Conservation (phyloP, 2,113 vertebrate genomes). For the Gadus macrocephalus region DNA sequence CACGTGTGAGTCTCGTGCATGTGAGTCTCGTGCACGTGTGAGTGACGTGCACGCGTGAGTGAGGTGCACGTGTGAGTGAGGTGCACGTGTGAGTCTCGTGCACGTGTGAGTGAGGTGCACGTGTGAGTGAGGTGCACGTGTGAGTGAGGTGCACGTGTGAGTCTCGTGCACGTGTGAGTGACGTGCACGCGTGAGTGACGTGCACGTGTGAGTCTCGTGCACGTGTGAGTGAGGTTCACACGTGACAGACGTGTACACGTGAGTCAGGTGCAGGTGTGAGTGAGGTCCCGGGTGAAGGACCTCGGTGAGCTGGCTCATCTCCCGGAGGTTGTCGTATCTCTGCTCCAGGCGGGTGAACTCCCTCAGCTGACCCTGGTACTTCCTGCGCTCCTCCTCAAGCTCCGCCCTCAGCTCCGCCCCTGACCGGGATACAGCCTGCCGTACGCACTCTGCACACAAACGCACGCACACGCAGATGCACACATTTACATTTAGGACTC, state of each 20-base stretch:
- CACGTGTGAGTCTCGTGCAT: neutral
- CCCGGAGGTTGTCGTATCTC: slow-evolving; percentile 72
- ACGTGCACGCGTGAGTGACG: too few relatives aligned
- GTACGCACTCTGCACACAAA: slow-evolving; percentile 48
- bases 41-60: neutral
- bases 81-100: too few relatives aligned
- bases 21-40: neutral
- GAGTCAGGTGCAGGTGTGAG: neutral
- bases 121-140: too few relatives aligned
- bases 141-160: too few relatives aligned
- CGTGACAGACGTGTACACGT: neutral
- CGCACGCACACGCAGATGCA: slow-evolving; percentile 4
- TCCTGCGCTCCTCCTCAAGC: slow-evolving; percentile 72
- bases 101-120: too few relatives aligned
- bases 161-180: too few relatives aligned
- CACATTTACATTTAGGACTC: too few relatives aligned
- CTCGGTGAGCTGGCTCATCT: slow-evolving; percentile 70
- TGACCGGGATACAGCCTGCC: slow-evolving; percentile 30
- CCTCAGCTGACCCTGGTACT: slow-evolving; percentile 73
- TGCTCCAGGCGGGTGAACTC: slow-evolving; percentile 76
- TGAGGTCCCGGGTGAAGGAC: too few relatives aligned
- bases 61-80: too few relatives aligned
- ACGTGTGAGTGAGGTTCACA: too few relatives aligned
- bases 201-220: too few relatives aligned
- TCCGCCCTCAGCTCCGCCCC: slow-evolving; percentile 53